Evolutionary conservation across 2,797 vertebrate genomes (phyloP).

Genomic region (Lithobates pipiens): DNA sequence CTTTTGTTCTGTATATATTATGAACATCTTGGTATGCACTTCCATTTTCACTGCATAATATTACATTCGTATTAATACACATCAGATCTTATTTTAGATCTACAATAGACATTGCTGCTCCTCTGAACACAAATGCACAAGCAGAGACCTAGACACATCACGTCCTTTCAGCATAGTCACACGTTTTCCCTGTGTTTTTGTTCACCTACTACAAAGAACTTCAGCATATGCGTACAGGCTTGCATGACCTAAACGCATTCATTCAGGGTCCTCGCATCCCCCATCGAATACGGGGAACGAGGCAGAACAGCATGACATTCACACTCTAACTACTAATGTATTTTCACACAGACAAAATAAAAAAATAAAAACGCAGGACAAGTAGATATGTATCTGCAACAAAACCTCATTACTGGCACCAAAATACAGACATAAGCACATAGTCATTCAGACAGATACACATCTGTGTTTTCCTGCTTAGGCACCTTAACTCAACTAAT

Average conservation of each 20-base stretch:
- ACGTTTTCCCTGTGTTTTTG: conserved; percentile 13
- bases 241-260: conserved; percentile 2
- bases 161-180: background rate
- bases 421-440: conserved; percentile 4
- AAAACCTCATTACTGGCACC: background rate
- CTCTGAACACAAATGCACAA: conserved; percentile 11
- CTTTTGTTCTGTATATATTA: background rate
- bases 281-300: background rate
- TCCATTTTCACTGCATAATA: conserved; percentile 32
- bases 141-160: conserved; percentile 28
- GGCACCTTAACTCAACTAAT: background rate
- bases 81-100: conserved; percentile 30
- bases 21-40: background rate
- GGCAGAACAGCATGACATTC: background rate
- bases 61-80: conserved; percentile 12
- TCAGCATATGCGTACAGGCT: conserved; percentile 1
- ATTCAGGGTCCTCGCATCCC: background rate
- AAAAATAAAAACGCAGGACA: background rate
- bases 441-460: background rate
- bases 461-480: background rate
- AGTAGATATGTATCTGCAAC: background rate
- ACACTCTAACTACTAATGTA: background rate
- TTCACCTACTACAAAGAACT: conserved; percentile 29
- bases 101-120: conserved; percentile 18
- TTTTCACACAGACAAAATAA: background rate